Percentiles rank a stretch among this genome's conserved stretches.
phyloP scores from a whole-genome alignment of 2,888 invertebrate species.

The Platycnemis pennipes region DNA sequence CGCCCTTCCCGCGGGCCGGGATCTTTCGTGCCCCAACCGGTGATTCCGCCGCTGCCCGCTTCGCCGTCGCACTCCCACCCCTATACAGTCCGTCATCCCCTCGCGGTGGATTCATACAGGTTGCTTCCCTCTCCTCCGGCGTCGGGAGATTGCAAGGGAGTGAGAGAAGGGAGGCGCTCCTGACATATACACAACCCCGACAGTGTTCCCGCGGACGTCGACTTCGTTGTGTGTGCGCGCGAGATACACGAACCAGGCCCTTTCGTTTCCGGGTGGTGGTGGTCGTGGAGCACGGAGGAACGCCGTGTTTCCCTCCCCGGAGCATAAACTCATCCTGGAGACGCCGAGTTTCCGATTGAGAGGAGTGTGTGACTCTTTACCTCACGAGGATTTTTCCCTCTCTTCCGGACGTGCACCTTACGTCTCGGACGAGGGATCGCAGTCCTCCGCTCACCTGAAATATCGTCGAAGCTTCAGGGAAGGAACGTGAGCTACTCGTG shows the following conservation, averaged over 20 bases:
- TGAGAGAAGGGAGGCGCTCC: not conserved
- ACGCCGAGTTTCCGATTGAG: too few relatives aligned
- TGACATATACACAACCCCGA: not conserved
- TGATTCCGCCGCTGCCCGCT: not conserved
- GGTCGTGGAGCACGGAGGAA: not conserved
- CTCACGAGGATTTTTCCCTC: too few relatives aligned
- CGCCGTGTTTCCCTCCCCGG: not conserved
- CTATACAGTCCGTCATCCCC: not conserved
- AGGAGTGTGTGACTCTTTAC: too few relatives aligned
- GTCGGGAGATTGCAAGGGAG: not conserved
- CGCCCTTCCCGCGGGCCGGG: too few relatives aligned
- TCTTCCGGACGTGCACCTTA: too few relatives aligned
- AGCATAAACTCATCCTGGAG: not conserved
- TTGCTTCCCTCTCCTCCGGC: constrained; percentile 23
- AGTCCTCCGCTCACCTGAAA: not conserved
- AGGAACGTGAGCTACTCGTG: not conserved
- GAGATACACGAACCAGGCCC: not conserved
- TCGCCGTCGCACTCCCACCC: not conserved
- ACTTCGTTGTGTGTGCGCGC: not conserved
- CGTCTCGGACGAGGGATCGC: too few relatives aligned
- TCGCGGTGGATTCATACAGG: constrained; percentile 53
- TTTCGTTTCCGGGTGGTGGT: not conserved
- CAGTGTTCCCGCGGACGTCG: constrained; percentile 4
- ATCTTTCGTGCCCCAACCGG: not conserved
- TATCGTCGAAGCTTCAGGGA: not conserved